Evolutionary conservation across 1,140 invertebrate species (phyloP), one percentile per base, ranked within the genome.

Genomic region (Belonocnema kinseyi): DNA sequence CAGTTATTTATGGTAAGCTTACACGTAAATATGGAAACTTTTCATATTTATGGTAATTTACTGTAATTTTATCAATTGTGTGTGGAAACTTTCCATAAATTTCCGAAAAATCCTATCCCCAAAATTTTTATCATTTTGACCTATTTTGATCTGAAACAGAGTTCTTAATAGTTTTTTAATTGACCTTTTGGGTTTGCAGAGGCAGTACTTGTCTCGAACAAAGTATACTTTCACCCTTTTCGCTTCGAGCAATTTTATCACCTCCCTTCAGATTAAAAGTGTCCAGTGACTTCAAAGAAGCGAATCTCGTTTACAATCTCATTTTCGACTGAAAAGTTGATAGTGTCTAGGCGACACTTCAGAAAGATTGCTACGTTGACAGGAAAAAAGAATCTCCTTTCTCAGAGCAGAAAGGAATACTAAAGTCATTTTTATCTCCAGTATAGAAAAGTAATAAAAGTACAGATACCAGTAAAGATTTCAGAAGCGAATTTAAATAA

Each of bases 281-380:
- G 61, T 66, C 61, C 61, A 66, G 61, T 12, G 26, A 66, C 61
- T 40, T 66, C 61, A 66, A 66, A 66, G 61, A 6, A 40, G 21
- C 26, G 61, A 66, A 66, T 66, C 61, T 66, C 61, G 26, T 66
- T 66, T 66, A 66, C 46, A 66, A 66, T 66, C 61, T 66, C 61
- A 66, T 66, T 66, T 66, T 66, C 21, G 40, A 66, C 61, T 66
- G 61, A 66, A 66, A 66, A 66, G 61, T 66, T 66, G 61, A 66
- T 66, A 40, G 33, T 46, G 61, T 13, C 33, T 33, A 66, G 40
- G n/a, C 46, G 61, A n/a, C 61, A 66, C 61, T 66, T 66, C 61
- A 46, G 16, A 40, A 66, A 66, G 61, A 66, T 66, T 46, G 26
- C 61, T 26, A 40, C n/a, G 14, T 66, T 19, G 12, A 56, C 17